Evolutionary conservation across 2,113 vertebrate genomes (phyloP), one percentile per base, ranked within the genome.

Genomic region (Ploceus nigricollis): DNA sequence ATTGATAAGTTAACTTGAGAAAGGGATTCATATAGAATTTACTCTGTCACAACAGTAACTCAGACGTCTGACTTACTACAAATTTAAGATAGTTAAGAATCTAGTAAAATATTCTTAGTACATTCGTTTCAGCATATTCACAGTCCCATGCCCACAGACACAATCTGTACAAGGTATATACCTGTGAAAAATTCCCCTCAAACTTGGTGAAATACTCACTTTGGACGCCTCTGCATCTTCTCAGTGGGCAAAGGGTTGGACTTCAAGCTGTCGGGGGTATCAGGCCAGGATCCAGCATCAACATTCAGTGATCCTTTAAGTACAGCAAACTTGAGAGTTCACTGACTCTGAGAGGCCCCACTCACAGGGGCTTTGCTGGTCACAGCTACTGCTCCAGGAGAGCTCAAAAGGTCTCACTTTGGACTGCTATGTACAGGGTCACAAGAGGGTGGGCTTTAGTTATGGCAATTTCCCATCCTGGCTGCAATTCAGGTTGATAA

Each of bases 141-240:
- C 31, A 37, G 42, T 23, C 2, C 0, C 22, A 57, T 1, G 0
- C 31, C 44, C 27, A 50, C 12, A 57, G 42, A 64, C 14, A 48
- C 14, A 50, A 40, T 50, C 21, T 88, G 30, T 48, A 35, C 24
- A 25, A 31, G 35, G 30, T n/a, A 54, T 9, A 40, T 21, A 70
- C 20, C 65, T 48, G 24, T 4, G 21, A 56, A 64, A 64, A 65
- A 31, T 31, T 80, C 31, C 51, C 48, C 35, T 58, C 28, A 53
- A 21, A 45, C 42, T 73, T 33, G 18, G 11, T 31, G 9, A 72
- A 35, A 64, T 64, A 71, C 21, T 71, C 25, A 25, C 6, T 64
- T 66, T 31, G 22, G 21, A 27, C 37, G 35, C 35, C 48, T 72
- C 66, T 64, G 3, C 14, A 27, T 57, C 35, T 71, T 56, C 35